Conservation (phyloP, 2,888 invertebrate species). For the Baronia brevicornis region DNA sequence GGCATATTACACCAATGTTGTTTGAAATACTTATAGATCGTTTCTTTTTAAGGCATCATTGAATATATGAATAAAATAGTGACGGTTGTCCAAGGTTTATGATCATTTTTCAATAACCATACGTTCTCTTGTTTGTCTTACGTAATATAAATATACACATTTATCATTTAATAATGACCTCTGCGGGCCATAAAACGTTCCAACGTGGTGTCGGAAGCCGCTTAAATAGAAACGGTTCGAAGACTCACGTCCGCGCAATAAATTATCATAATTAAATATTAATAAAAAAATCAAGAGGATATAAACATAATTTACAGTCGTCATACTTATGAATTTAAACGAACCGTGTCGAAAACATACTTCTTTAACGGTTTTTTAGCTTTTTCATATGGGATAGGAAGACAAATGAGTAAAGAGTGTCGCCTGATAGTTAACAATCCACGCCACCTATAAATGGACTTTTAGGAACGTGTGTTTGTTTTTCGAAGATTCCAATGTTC, state of each 20-base stretch:
- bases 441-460: no score
- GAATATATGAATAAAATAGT: no score
- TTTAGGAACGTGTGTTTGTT: no score
- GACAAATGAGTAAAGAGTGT: no score
- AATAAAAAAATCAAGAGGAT: slow-evolving; percentile 13
- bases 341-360: slow-evolving; percentile 6
- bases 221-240: slow-evolving; percentile 3
- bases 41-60: no score
- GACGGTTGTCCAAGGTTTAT: no score
- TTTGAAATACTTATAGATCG: no score
- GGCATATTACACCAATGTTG: no score
- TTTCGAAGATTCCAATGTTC: no score
- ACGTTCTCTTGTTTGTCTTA: not conserved
- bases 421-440: no score
- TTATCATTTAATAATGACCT: slow-evolving; percentile 8
- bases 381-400: no score
- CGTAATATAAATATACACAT: slow-evolving; percentile 7
- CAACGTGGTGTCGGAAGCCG: slow-evolving; percentile 7
- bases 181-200: slow-evolving; percentile 7
- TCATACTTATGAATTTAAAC: slow-evolving; percentile 14
- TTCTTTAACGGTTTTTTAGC: no score
- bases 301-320: slow-evolving; percentile 13
- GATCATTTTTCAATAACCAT: not conserved
- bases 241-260: slow-evolving; percentile 9
- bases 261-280: slow-evolving; percentile 15